Evolutionary conservation across 2,888 invertebrate species (phyloP), one percentile per base, ranked within the genome.

Genomic region (Macaria notata): DNA sequence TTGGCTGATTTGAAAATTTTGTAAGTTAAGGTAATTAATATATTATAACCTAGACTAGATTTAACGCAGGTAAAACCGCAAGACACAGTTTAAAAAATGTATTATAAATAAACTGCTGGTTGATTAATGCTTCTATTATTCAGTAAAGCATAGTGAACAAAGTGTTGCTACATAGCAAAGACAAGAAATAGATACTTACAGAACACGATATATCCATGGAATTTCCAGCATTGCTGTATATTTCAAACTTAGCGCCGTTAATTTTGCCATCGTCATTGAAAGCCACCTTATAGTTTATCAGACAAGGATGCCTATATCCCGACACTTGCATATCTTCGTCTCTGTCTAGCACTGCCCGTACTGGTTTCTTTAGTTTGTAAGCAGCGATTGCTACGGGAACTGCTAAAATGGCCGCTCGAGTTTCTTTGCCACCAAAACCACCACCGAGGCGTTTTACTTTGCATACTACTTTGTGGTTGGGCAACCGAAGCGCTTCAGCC

Each of bases 351-450:
- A 96, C 95, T 56, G 95, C 93, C 61, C 96, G 92, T 0, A 97
- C 93, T 5, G 97, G 95, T 66, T 93, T 93, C 46, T 93, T 92
- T 31, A 95, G 81, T 81, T 95, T 96, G 65, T 92, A 88, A 1
- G 97, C 97, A 6, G 97, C 96, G 4, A 97, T 74, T 3, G 95
- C 95, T 8, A 94, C 93, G 3, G 96, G 94, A 9, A 95, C 70
- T 2, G 94, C 93, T 30, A 95, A 74, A 6, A 94, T 66, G 3
- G 85, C 71, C 3, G 93, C 84, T 66, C 95, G 92, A 0, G 95
- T 94, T 85, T 97, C 97, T 83, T 98, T 98, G 0, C 97, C 98
- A 9, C 98, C 98, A 79, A 98, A 98, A 46, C 96, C 97, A 38
- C 98, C 98, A 1, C 97, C 97, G 56, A 97, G 84, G 69, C 98